phyloP scores from a whole-genome alignment of 2,888 invertebrate genomes.

The Apoda limacodes region DNA sequence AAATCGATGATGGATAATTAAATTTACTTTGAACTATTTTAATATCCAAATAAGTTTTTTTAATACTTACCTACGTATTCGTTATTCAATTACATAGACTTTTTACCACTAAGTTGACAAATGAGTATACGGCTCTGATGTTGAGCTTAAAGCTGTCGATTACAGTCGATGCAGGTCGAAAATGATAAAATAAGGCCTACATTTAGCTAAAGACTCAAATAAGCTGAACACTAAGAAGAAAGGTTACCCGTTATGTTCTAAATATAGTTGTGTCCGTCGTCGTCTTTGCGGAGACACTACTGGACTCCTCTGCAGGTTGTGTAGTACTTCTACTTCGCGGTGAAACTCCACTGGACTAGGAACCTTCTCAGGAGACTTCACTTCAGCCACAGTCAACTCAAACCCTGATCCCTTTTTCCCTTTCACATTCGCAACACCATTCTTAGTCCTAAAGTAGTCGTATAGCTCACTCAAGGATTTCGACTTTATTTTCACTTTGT shows the following conservation, averaged over 20 bases:
- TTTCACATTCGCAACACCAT: constrained; percentile 30
- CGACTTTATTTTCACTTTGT: constrained; percentile 50
- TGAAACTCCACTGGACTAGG: constrained; percentile 68
- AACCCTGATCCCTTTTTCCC: constrained; percentile 39
- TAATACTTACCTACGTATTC: too few relatives aligned
- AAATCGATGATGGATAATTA: too few relatives aligned
- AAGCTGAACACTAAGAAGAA: too few relatives aligned
- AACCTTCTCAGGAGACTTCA: constrained; percentile 45
- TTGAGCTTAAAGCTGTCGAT: too few relatives aligned
- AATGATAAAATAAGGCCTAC: too few relatives aligned
- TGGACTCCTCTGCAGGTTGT: constrained; percentile 76
- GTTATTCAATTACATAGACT: too few relatives aligned
- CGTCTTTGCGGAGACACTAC: constrained; percentile 62
- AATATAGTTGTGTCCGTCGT: constrained; percentile 41
- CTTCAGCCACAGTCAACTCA: constrained; percentile 44
- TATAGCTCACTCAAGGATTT: constrained; percentile 62
- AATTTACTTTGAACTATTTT: too few relatives aligned
- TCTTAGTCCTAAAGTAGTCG: constrained; percentile 58
- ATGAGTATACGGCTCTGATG: too few relatives aligned
- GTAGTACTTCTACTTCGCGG: constrained; percentile 75
- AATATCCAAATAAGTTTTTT: too few relatives aligned
- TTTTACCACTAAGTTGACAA: too few relatives aligned
- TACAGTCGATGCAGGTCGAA: too few relatives aligned
- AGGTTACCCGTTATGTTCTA: constrained; percentile 61
- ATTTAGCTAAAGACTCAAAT: too few relatives aligned